Percentiles rank a stretch among this genome's conserved stretches.
Conservation (phyloP, 1,140 invertebrate genomes). For the Pseudomyrmex concolor region DNA sequence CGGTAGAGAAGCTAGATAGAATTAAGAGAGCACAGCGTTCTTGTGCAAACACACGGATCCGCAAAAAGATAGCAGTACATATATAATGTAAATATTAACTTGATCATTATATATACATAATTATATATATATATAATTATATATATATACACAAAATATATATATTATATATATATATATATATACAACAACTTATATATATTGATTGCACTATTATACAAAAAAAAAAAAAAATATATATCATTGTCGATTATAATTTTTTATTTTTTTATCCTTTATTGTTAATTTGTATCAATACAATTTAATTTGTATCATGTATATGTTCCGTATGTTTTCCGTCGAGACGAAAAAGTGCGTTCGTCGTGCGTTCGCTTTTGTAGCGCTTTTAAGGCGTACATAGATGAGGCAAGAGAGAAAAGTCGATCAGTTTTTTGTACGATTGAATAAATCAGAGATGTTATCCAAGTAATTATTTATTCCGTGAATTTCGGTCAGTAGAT, state of each 20-base stretch:
- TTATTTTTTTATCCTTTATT: conserved; percentile 75
- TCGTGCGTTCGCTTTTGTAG: conserved; percentile 1
- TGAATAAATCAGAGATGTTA: conserved; percentile 33
- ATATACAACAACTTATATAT: conserved; percentile 68
- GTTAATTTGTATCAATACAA: too few species aligned
- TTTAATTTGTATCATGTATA: too few species aligned
- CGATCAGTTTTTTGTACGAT: conserved; percentile 22
- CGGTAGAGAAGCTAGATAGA: conserved; percentile 70
- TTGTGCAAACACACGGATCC: conserved; percentile 71
- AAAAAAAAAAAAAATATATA: conserved; percentile 80
- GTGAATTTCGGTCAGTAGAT: conserved; percentile 17
- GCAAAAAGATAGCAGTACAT: conserved; percentile 77
- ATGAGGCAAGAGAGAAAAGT: background rate
- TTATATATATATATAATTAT: conserved; percentile 62
- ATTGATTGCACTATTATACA: conserved; percentile 81
- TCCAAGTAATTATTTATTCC: conserved; percentile 35
- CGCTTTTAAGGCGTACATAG: background rate
- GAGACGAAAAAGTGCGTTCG: conserved; percentile 12
- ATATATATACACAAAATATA: conserved; percentile 54
- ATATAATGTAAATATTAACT: conserved; percentile 82
- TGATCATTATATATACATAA: conserved; percentile 76
- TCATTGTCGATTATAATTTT: conserved; percentile 80
- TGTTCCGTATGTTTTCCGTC: conserved; percentile 18
- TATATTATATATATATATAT: conserved; percentile 70
- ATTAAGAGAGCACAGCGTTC: conserved; percentile 64